Evolutionary conservation across 2,888 invertebrate genomes (phyloP).

Genomic region (Ophonus ardosiacus): DNA sequence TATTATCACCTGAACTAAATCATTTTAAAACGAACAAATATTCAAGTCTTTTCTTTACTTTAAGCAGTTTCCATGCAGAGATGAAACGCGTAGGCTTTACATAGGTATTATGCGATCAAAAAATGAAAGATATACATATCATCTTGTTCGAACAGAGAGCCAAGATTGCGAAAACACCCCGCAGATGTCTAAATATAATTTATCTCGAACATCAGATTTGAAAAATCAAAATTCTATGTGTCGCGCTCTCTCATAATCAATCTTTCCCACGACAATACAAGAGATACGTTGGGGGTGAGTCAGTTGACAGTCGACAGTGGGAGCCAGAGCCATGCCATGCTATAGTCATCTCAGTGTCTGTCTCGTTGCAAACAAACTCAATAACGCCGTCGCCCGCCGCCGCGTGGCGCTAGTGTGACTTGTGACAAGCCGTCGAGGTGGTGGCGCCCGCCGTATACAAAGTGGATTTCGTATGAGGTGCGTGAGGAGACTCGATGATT

Average conservation of each 20-base stretch:
- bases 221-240: slow-evolving; percentile 60
- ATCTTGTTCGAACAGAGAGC: neutral
- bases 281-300: slow-evolving; percentile 15
- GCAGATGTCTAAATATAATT: slow-evolving; percentile 41
- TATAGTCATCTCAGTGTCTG: slow-evolving; percentile 47
- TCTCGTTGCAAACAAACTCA: slow-evolving; percentile 57
- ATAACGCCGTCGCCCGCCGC: slow-evolving; percentile 41
- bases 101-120: neutral
- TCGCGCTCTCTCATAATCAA: slow-evolving; percentile 55
- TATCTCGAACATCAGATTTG: slow-evolving; percentile 55
- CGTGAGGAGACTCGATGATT: slow-evolving; percentile 68
- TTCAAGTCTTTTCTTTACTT: too few species aligned
- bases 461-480: slow-evolving; percentile 69
- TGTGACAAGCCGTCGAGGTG: slow-evolving; percentile 44
- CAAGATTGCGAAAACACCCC: neutral
- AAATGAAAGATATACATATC: neutral
- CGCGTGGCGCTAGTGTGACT: neutral
- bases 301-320: slow-evolving; percentile 25
- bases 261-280: slow-evolving; percentile 61
- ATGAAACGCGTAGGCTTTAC: too few species aligned
- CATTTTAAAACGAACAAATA: too few species aligned
- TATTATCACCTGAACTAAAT: too few species aligned
- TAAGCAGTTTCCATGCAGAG: too few species aligned
- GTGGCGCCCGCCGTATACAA: slow-evolving; percentile 65
- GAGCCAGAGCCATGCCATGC: too few species aligned